Conservation (phyloP, 2,797 vertebrate species). For the Monodelphis domestica region DNA sequence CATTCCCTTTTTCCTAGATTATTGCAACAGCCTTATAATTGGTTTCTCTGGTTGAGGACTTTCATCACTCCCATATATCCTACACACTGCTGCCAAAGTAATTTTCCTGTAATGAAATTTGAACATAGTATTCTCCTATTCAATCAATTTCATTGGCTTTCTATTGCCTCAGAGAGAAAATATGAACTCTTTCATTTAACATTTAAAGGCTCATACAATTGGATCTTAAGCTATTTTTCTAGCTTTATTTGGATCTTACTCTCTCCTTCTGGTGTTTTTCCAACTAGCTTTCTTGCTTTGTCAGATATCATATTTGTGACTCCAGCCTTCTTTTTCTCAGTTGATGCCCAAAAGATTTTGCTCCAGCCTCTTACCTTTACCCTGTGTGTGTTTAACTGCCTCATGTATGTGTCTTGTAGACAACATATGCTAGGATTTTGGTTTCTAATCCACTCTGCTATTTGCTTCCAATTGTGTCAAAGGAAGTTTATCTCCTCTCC, state of each 20-base stretch:
- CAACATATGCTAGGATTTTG: too few relatives aligned
- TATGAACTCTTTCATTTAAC: not conserved
- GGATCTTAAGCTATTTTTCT: not conserved
- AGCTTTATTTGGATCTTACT: not conserved
- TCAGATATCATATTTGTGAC: too few relatives aligned
- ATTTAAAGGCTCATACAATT: not conserved
- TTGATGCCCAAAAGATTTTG: too few relatives aligned
- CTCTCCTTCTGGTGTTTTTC: not conserved
- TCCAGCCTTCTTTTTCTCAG: too few relatives aligned
- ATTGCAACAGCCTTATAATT: not conserved
- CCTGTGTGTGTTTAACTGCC: too few relatives aligned
- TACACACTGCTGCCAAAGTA: not conserved
- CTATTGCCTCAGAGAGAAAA: not conserved
- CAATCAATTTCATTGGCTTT: not conserved
- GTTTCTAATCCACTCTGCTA: too few relatives aligned
- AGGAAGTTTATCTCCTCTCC: too few relatives aligned
- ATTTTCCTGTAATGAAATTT: not conserved
- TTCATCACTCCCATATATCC: not conserved
- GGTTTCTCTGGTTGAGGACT: not conserved
- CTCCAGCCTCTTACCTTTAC: too few relatives aligned
- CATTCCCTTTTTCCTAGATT: not conserved
- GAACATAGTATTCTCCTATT: not conserved
- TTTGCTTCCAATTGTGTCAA: too few relatives aligned
- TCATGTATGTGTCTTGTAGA: too few relatives aligned
- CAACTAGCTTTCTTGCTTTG: not conserved